Conservation (phyloP, 2,888 invertebrate species). For the Tetragonula carbonaria region DNA sequence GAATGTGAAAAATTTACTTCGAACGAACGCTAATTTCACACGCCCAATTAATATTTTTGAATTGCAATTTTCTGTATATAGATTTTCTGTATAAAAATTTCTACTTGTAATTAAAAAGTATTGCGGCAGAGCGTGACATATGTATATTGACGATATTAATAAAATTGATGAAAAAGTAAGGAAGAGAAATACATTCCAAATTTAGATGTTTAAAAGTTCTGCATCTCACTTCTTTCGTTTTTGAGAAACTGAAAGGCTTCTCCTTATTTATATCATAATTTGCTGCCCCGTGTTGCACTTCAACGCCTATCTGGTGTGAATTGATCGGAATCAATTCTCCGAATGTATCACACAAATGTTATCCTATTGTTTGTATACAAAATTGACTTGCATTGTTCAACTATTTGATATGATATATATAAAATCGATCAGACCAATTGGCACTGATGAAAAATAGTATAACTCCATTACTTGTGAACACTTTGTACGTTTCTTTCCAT, state of each 20-base stretch:
- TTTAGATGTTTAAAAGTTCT: not conserved
- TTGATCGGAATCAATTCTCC: conserved; percentile 64
- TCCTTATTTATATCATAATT: conserved; percentile 25
- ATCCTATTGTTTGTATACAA: conserved; percentile 34
- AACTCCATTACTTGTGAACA: conserved; percentile 18
- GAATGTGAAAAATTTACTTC: not conserved
- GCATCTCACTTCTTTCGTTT: conserved; percentile 21
- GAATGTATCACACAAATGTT: conserved; percentile 44
- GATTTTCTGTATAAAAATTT: not conserved
- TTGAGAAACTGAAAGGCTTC: conserved; percentile 8
- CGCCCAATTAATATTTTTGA: not conserved
- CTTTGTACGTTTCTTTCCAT: not conserved
- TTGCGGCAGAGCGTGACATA: not conserved
- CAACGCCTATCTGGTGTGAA: conserved; percentile 68
- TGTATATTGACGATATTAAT: not conserved
- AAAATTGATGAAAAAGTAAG: not conserved
- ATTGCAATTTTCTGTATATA: not conserved
- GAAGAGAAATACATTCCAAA: not conserved
- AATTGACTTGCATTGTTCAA: conserved; percentile 32
- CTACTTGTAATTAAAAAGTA: not conserved
- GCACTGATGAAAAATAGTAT: conserved; percentile 43
- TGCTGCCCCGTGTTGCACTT: conserved; percentile 66
- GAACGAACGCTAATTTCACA: not conserved
- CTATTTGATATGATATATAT: conserved; percentile 7
- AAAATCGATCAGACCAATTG: conserved; percentile 57